Conservation (phyloP, 2,797 vertebrate genomes). For the Melanotaenia pygmaea region DNA sequence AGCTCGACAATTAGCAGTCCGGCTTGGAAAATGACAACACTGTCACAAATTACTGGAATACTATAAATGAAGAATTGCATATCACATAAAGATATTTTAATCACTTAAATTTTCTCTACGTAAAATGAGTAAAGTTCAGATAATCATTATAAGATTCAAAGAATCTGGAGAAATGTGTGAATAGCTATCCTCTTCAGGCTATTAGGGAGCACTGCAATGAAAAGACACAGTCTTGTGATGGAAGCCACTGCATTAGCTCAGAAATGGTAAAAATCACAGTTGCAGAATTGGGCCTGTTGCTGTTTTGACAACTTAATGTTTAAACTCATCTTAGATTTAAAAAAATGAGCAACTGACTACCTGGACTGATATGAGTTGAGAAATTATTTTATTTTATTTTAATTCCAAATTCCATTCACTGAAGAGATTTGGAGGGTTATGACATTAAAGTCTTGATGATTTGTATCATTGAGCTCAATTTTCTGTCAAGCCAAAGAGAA, state of each 20-base stretch:
- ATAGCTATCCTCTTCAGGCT: background rate
- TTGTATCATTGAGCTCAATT: background rate
- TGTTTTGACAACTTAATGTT: no score
- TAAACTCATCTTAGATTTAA: no score
- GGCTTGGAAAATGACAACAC: background rate
- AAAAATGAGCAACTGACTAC: background rate
- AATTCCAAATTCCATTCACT: background rate
- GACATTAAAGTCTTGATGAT: background rate
- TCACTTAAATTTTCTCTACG: no score
- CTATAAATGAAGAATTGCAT: background rate
- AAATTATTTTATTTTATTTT: background rate
- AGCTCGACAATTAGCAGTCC: rapidly evolving
- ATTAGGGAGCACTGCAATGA: background rate
- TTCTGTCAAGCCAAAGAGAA: background rate
- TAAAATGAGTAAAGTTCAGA: no score
- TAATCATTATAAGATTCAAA: background rate
- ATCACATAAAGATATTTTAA: background rate
- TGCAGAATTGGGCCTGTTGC: no score
- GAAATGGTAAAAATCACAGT: no score
- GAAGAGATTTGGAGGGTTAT: background rate
- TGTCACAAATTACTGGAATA: background rate
- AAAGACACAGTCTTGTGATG: background rate
- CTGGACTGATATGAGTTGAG: background rate
- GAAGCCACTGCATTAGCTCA: background rate
- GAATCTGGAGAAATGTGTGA: background rate